Evolutionary conservation across 2,888 invertebrate species (phyloP), one percentile per base, ranked within the genome.

Genomic region (Orthosia gothica): DNA sequence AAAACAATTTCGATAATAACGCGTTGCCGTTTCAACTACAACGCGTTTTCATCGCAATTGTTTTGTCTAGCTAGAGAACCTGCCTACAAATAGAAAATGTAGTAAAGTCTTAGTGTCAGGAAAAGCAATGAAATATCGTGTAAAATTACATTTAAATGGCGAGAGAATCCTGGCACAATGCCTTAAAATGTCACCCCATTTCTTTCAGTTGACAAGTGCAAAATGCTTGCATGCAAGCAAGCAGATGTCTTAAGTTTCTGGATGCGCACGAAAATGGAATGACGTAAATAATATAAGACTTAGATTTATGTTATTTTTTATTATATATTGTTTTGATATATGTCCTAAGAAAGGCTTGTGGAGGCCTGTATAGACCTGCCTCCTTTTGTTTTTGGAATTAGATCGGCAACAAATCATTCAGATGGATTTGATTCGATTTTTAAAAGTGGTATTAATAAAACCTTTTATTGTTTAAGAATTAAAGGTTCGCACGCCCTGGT

Each of bases 201-300:
- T 79, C 62, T 82, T 83, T 61, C 16, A 32, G 65, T 57, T 59
- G 76, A 82, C 82, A 79, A 76, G 83, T 83, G 80, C 65, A 79
- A 70, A 79, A 82, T 82, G 74, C 55, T 70, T 81, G 75, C 32
- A 52, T 47, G 20, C 50, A 47, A 79, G 70, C 57, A 79, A 68
- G 67, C 70, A 82, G 67, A 79, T 82, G 58, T 75, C 59, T 67
- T 59, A 50, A 74, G 40, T 64, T 64, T 61, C 40, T 70, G 18
- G 16, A 49, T 70, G 65, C 66, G 52, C 57, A 66, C 16, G 59
- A 23, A 81, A 66, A 71, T 65, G 32, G 52, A 65, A 62, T 72
- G 68, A 18, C 59, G 16, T 40, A 45, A 52, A 76, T 63, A 7
- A 52, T 63, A 63, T 15, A 54, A 7, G 54, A 58, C 47, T 59